Evolutionary conservation across 1,140 invertebrate genomes (phyloP), one percentile per base, ranked within the genome.

Genomic region (Drosophila pallidifrons): DNA sequence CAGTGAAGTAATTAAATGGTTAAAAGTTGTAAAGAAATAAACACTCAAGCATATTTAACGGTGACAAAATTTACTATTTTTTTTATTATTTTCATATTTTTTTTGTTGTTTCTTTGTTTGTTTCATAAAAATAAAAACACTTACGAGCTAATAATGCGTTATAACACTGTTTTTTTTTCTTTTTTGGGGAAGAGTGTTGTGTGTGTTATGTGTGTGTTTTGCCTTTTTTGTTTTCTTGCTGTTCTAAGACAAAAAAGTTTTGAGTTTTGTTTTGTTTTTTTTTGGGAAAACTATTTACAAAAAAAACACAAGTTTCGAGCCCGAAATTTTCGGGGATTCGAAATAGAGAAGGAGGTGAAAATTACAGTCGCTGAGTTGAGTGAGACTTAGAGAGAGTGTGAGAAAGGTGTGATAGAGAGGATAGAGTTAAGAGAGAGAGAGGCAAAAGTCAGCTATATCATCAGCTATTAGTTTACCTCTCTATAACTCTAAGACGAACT

Each of bases 41-140:
- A 65, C 13, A 25, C 4, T 28, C 2, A 46, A 46, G 3, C 15
- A 30, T 5, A 55, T 87, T 91, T 92, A 92, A 92, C 91, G 91
- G 91, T 92, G 91, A 92, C 91, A 92, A 92, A 92, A 92, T 92
- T 92, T 92, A 88, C 91, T 92, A 92, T 92, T 92, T 92, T 92
- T 92, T 92, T 92, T 91, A 88, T 92, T 90, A 66, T 92, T 92
- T 92, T 92, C 86, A 86, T 78, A 83, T 86, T 92, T 88, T 90
- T 91, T 92, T 92, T 91, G 90, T 91, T 91, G 85, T 91, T 91
- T 91, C 85, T 92, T 92, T 92, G 91, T 92, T 92, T 92, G 91
- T 92, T 91, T 92, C 91, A 92, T 91, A 82, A 91, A 91, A 91
- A 92, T 92, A 92, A 92, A 91, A 92, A 92, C 91, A 92, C 91